A percentile compares a stretch with the other conserved stretches of the same genome.
These are phyloP conservation scores for Mesorhabditis sp. DNA, from an alignment of 2,888 invertebrate genomes.

Conservation along the genomic window DNA sequence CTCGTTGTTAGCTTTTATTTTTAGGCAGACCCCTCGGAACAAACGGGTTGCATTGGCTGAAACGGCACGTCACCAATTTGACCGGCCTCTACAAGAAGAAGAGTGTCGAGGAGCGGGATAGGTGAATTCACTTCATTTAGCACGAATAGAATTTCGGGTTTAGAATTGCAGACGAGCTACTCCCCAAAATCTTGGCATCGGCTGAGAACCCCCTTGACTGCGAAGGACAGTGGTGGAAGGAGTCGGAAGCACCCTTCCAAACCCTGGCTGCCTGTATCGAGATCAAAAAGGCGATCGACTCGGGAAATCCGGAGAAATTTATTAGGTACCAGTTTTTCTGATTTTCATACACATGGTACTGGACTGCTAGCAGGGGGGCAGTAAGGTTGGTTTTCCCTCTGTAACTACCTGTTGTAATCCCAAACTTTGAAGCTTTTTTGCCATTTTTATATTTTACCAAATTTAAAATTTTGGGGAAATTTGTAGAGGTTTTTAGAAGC, in stretches of 20 bases:
- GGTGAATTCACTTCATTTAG: conserved; percentile 65
- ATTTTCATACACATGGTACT: too few species aligned
- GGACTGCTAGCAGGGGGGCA: too few species aligned
- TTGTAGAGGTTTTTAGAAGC: too few species aligned
- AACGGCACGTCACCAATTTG: conserved; percentile 87
- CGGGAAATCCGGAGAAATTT: conserved; percentile 18
- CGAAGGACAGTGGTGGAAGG: conserved; percentile 77
- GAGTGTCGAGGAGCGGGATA: conserved; percentile 69
- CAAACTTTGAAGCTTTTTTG: too few species aligned
- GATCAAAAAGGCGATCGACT: conserved; percentile 74
- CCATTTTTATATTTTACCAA: too few species aligned
- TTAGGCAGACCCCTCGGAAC: conserved; percentile 74
- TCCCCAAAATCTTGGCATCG: conserved; percentile 84
- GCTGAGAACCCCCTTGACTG: conserved; percentile 74
- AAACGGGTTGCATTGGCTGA: conserved; percentile 85
- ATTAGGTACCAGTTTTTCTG: conserved; percentile 16
- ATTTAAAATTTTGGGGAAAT: too few species aligned
- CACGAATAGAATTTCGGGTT: background rate
- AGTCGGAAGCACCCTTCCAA: conserved; percentile 96
- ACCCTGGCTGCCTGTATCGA: conserved; percentile 92
- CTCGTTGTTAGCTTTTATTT: background rate
- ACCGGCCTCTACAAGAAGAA: conserved; percentile 82
- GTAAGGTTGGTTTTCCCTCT: too few species aligned
- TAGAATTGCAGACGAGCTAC: conserved; percentile 72
- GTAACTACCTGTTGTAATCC: too few species aligned